These are phyloP conservation scores for Egretta garzetta DNA, from an alignment of 2,113 vertebrate genomes.

Conservation along the genomic window DNA sequence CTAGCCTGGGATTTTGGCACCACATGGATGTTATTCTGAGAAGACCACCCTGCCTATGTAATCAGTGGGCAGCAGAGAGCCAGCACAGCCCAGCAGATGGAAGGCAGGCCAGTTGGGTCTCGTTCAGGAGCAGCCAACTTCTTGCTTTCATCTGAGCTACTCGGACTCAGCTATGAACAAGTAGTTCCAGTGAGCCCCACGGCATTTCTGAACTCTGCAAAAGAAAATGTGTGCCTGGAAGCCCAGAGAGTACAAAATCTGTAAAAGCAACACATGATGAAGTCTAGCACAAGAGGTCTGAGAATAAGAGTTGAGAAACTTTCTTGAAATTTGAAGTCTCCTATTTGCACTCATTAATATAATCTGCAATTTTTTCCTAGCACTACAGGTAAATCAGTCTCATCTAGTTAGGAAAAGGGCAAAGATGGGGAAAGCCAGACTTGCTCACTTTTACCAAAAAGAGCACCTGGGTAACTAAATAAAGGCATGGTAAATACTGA, in stretches of 20 bases:
- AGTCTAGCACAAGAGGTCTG: not conserved
- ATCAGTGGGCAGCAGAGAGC: not conserved
- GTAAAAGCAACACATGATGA: not conserved
- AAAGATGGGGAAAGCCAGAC: not conserved
- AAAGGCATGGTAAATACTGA: not conserved
- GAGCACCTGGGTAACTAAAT: not conserved
- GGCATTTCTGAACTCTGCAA: not conserved
- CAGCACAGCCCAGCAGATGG: not conserved
- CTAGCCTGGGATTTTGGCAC: constrained; percentile 32
- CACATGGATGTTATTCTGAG: not conserved
- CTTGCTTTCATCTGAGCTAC: not conserved
- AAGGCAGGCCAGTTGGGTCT: not conserved
- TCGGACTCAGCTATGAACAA: not conserved
- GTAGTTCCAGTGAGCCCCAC: not conserved
- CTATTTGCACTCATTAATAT: not conserved
- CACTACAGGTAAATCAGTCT: not conserved
- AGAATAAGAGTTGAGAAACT: not conserved
- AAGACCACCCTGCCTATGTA: constrained; percentile 35
- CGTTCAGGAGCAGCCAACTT: not conserved
- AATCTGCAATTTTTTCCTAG: not conserved
- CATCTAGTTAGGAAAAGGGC: not conserved
- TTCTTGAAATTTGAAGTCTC: not conserved
- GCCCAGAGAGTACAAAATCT: not conserved
- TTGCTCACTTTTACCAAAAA: not conserved
- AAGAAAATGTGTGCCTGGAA: not conserved